phyloP scores from a whole-genome alignment of 2,113 vertebrate species.

The Phalacrocorax carbo region DNA sequence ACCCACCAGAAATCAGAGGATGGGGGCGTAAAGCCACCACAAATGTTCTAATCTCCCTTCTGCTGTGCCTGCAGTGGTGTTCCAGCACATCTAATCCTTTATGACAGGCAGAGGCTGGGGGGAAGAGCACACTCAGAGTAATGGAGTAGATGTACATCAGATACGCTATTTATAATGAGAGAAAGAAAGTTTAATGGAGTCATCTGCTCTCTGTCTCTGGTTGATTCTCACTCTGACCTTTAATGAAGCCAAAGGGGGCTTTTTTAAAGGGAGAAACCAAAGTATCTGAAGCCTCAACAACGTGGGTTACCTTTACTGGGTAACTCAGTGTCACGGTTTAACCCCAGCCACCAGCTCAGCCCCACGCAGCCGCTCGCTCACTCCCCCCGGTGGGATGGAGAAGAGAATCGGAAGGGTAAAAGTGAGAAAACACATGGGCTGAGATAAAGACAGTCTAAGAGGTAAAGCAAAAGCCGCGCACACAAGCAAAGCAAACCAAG shows the following conservation, averaged over 20 bases:
- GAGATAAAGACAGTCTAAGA: too few species aligned
- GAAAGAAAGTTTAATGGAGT: not conserved
- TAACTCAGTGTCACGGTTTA: not conserved
- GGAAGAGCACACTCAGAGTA: not conserved
- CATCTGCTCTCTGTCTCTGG: not conserved
- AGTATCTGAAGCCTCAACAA: too few species aligned
- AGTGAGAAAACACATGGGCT: too few species aligned
- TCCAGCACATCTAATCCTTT: not conserved
- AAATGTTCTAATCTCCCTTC: not conserved
- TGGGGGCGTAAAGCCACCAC: not conserved
- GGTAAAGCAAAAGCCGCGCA: too few species aligned
- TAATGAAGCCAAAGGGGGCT: not conserved
- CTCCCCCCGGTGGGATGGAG: too few species aligned
- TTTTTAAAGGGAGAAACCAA: not conserved
- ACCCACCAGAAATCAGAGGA: not conserved
- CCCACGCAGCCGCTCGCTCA: too few species aligned
- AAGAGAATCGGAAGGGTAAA: too few species aligned
- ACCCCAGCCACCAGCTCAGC: too few species aligned
- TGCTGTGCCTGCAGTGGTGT: not conserved
- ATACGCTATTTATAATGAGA: fast-evolving
- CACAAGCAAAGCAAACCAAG: too few species aligned
- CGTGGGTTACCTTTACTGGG: not conserved
- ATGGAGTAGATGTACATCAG: not conserved
- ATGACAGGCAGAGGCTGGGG: not conserved
- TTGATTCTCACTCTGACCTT: not conserved